Evolutionary conservation across 2,888 invertebrate species (phyloP).

Genomic region (Acanthopleura granulata): DNA sequence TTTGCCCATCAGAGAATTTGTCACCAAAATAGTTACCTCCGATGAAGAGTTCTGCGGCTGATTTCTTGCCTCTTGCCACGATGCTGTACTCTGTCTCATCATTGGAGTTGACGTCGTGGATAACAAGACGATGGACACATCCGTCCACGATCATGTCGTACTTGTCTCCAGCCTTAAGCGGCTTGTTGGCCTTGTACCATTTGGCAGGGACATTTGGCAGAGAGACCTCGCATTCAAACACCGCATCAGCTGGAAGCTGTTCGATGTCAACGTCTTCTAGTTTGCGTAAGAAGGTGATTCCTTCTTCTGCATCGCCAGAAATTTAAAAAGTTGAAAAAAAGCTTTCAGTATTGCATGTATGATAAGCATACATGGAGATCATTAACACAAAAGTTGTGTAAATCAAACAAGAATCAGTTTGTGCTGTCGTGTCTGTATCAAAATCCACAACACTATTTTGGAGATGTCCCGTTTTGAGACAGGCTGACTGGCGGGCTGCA

Average conservation of each 20-base stretch:
- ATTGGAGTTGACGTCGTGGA: slow-evolving; percentile 53
- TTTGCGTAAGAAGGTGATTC: slow-evolving; percentile 57
- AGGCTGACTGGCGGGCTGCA: too few relatives aligned
- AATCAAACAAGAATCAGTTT: too few relatives aligned
- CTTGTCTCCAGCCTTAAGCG: slow-evolving; percentile 76
- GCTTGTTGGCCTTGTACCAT: slow-evolving; percentile 89
- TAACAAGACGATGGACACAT: slow-evolving; percentile 54
- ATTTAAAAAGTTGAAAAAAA: not conserved
- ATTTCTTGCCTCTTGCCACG: slow-evolving; percentile 56
- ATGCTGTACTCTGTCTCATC: slow-evolving; percentile 63
- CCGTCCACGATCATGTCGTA: slow-evolving; percentile 60
- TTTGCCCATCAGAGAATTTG: too few relatives aligned
- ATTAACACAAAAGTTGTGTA: too few relatives aligned
- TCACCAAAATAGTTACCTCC: slow-evolving; percentile 51
- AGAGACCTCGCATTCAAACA: slow-evolving; percentile 85
- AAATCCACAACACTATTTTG: too few relatives aligned
- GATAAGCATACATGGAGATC: too few relatives aligned
- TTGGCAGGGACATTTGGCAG: slow-evolving; percentile 74
- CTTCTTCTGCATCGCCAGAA: slow-evolving; percentile 53
- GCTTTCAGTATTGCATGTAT: too few relatives aligned
- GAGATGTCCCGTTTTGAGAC: too few relatives aligned
- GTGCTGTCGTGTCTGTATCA: too few relatives aligned
- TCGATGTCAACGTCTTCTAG: slow-evolving; percentile 60
- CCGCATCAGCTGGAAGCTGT: slow-evolving; percentile 56
- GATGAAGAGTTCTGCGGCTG: slow-evolving; percentile 61